Percentiles rank a stretch among this genome's conserved stretches.
phyloP scores from a whole-genome alignment of 1,140 invertebrate species.

The Drosophila lowei region DNA sequence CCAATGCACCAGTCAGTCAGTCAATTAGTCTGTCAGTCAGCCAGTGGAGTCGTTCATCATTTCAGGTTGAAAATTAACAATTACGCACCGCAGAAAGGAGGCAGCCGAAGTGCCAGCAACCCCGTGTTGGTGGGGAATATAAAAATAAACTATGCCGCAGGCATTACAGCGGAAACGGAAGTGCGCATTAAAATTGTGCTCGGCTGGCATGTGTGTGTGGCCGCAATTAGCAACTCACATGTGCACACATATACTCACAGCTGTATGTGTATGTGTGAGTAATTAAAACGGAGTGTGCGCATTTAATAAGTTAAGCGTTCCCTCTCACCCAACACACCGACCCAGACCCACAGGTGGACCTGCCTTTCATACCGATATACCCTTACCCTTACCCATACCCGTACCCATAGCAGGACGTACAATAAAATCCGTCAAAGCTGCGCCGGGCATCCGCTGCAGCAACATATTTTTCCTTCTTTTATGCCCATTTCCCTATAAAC shows the following conservation, averaged over 20 bases:
- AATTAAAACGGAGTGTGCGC: slow-evolving; percentile 77
- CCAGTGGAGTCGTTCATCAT: slow-evolving; percentile 42
- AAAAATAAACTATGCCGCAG: slow-evolving; percentile 76
- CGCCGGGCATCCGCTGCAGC: not conserved
- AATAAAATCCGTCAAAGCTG: not conserved
- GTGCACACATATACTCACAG: slow-evolving; percentile 27
- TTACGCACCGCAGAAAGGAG: slow-evolving; percentile 62
- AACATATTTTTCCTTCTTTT: slow-evolving; percentile 10
- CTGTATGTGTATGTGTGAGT: slow-evolving; percentile 58
- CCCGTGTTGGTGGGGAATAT: slow-evolving; percentile 44
- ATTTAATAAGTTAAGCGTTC: slow-evolving; percentile 77
- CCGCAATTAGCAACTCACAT: slow-evolving; percentile 71
- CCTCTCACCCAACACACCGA: slow-evolving; percentile 18
- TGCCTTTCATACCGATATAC: slow-evolving; percentile 5
- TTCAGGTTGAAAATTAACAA: slow-evolving; percentile 73
- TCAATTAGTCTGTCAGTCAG: slow-evolving; percentile 10
- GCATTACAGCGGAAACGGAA: slow-evolving; percentile 80
- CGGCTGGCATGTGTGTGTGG: slow-evolving; percentile 42
- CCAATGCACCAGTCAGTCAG: slow-evolving; percentile 18
- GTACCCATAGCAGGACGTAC: not conserved
- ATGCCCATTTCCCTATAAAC: slow-evolving; percentile 9
- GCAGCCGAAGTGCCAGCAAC: slow-evolving; percentile 1
- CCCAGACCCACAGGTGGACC: slow-evolving; percentile 6
- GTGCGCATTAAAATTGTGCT: slow-evolving; percentile 78
- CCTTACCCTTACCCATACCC: not conserved